These are phyloP conservation scores for Campylomormyrus tamandua DNA, from an alignment of 2,113 vertebrate genomes.

Conservation along the genomic window DNA sequence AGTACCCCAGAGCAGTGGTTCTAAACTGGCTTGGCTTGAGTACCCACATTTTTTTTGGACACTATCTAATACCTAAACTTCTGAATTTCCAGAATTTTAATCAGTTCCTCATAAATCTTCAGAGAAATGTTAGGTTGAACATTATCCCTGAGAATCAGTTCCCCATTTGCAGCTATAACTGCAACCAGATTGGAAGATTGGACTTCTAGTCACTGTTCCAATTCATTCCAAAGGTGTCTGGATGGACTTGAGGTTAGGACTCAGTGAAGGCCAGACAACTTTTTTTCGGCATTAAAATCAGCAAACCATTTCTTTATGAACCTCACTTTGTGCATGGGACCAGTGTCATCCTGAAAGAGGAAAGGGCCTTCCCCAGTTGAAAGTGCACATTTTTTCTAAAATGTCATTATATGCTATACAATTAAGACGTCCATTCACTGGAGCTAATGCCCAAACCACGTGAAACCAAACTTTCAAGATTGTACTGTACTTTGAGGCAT, in stretches of 20 bases:
- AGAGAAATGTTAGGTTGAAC: background rate
- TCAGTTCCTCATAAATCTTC: background rate
- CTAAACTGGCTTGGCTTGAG: background rate
- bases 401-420: background rate
- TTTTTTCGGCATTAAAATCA: background rate
- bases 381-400: background rate
- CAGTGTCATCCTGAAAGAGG: background rate
- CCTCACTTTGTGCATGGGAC: background rate
- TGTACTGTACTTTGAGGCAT: too few relatives aligned
- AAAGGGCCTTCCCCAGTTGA: background rate
- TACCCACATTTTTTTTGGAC: background rate
- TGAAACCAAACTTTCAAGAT: too few relatives aligned
- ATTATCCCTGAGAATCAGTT: background rate
- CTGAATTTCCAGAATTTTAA: background rate
- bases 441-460: too few relatives aligned
- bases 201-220: background rate
- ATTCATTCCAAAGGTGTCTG: background rate
- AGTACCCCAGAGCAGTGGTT: background rate
- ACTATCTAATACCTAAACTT: background rate
- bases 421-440: too few relatives aligned
- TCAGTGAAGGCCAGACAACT: background rate
- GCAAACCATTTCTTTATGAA: background rate
- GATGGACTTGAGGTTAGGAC: background rate
- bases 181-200: background rate
- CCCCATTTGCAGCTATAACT: background rate